phyloP scores from a whole-genome alignment of 2,113 vertebrate genomes.

The Varanus salvator region DNA sequence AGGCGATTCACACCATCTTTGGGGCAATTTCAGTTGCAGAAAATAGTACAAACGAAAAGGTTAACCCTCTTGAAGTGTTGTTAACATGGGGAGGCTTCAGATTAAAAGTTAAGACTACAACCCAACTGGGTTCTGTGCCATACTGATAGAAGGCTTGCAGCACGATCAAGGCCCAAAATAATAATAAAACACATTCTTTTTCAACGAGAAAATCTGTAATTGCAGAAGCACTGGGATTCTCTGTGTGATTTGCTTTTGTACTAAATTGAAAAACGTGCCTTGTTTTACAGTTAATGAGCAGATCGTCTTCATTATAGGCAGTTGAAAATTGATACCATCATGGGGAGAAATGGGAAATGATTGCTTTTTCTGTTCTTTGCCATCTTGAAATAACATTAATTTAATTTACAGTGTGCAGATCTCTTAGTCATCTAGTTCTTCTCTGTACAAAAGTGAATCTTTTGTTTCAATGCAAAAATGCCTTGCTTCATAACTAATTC shows the following conservation, averaged over 20 bases:
- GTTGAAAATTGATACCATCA: constrained; percentile 16
- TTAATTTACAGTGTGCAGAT: constrained; percentile 18
- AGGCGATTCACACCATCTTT: not conserved
- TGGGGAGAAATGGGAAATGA: constrained; percentile 31
- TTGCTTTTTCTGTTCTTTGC: not conserved
- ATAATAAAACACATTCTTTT: not conserved
- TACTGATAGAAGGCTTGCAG: not conserved
- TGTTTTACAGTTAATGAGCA: constrained; percentile 21
- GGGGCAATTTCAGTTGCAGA: not conserved
- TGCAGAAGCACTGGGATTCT: not conserved
- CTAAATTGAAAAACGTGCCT: not conserved
- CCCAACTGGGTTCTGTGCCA: not conserved
- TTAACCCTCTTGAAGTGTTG: not conserved
- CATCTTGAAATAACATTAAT: constrained; percentile 15
- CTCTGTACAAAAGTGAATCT: not conserved
- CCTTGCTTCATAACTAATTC: constrained; percentile 11
- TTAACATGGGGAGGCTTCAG: not conserved
- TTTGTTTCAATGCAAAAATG: constrained; percentile 33
- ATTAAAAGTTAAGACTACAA: not conserved
- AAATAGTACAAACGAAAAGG: too few species aligned
- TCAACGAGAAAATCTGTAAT: constrained; percentile 19
- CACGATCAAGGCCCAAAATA: not conserved
- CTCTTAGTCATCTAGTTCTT: not conserved
- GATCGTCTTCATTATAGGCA: not conserved
- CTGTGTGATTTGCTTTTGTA: not conserved